Percentiles rank a stretch among this genome's conserved stretches.
Evolutionary conservation across 2,113 vertebrate species (phyloP).

Genomic region (Corythornis vintsioides): DNA sequence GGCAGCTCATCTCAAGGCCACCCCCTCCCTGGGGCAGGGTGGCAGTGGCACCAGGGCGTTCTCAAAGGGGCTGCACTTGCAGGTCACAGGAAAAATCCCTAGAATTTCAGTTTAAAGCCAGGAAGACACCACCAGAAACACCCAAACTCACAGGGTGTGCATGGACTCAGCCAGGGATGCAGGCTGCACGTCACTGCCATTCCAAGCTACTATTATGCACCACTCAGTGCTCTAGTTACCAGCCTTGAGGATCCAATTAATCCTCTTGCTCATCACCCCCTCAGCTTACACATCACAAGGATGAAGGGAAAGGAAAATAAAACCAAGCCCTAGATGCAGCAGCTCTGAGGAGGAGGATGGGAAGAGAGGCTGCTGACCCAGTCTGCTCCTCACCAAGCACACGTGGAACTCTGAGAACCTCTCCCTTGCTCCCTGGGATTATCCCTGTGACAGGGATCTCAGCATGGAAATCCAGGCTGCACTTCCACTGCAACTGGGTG

Average conservation of each 20-base stretch:
- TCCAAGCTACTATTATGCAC: neutral
- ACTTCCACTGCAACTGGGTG: neutral
- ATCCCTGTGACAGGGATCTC: neutral
- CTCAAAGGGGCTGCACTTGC: neutral
- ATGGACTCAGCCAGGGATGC: too few relatives aligned
- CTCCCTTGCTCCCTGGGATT: neutral
- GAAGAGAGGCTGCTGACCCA: neutral
- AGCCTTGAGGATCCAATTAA: neutral
- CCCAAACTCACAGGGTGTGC: too few relatives aligned
- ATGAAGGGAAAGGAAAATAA: neutral
- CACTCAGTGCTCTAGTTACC: neutral
- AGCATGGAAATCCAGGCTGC: neutral
- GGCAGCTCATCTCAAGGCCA: neutral
- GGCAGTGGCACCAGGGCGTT: neutral
- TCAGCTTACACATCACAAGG: neutral
- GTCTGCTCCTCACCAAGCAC: neutral
- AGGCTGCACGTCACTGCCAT: neutral
- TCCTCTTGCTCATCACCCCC: neutral
- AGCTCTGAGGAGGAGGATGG: neutral
- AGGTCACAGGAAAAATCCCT: neutral
- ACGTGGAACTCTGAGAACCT: fast-evolving
- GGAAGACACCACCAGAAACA: too few relatives aligned
- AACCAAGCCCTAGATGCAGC: neutral
- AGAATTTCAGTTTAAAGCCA: neutral
- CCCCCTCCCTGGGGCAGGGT: neutral